phyloP scores from a whole-genome alignment of 2,888 invertebrate species.

The Polydrusus tereticollis region DNA sequence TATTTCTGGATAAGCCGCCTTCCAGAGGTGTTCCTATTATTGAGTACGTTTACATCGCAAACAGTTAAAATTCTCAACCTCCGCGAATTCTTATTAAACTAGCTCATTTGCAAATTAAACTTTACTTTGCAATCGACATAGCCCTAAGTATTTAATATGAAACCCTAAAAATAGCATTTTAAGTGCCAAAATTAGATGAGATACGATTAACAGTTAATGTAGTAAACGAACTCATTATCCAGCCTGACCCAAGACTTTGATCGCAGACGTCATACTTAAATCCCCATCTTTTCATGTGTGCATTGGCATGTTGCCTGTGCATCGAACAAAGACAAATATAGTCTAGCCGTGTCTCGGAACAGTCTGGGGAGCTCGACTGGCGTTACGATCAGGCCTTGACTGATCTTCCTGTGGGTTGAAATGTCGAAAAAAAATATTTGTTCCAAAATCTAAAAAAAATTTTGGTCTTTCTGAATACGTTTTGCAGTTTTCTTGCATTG shows the following conservation, averaged over 20 bases:
- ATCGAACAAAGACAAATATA: neutral
- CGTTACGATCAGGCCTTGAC: neutral
- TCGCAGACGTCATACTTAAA: neutral
- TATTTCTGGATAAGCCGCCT: neutral
- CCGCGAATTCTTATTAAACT: too few relatives aligned
- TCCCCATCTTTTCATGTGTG: neutral
- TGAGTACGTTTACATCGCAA: conserved; percentile 8
- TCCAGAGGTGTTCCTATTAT: conserved; percentile 3
- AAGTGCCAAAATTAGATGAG: neutral
- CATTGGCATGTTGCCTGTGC: neutral
- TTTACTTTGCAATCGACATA: too few relatives aligned
- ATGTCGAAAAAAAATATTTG: neutral
- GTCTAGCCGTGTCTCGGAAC: too few relatives aligned
- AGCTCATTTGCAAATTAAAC: too few relatives aligned
- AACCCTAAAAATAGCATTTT: neutral
- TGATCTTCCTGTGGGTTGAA: neutral
- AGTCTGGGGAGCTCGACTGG: neutral
- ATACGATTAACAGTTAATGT: neutral
- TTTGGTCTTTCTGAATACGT: too few relatives aligned
- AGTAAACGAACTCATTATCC: neutral
- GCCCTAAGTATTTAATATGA: neutral
- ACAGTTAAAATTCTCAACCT: too few relatives aligned
- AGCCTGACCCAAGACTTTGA: neutral
- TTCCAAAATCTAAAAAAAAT: too few relatives aligned
- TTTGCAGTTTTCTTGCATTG: too few relatives aligned